Base-by-base conservation (phyloP, 2,888 invertebrate species). In the Apocheima hispidaria region DNA sequence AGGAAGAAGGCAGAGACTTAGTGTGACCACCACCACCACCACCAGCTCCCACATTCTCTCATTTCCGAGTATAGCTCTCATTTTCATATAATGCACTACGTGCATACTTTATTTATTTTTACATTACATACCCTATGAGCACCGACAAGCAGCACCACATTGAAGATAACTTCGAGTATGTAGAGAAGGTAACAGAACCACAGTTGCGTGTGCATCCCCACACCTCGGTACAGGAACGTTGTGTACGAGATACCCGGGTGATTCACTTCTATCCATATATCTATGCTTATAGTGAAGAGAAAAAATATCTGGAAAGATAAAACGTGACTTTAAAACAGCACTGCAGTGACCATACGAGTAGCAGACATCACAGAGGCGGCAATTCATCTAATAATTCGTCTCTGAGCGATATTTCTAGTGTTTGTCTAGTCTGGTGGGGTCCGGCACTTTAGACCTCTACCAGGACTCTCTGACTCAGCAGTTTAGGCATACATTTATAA, bases 121-220 rank as follows among this genome's bases (percentile, higher is more conserved):
- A 1, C n/a, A 51, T 14, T 35, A 65, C 67, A 50, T 57, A 84
- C 85, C 76, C 46, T 73, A 64, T 84, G 83, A 20, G 79, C 83
- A 28, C 83, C 86, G 36, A 81, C 56, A 2, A 86, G 64, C 0
- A 79, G 57, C 0, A 75, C 26, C 0, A 75, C 14, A 30, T 73
- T 71, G 53, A 78, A 77, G 10, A 71, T 40, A 0, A 76, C 41
- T 40, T 79, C 78, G 4, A 74, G 9, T 1, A 38, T 16, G 46
- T 72, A 75, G 0, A 79, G 54, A 0, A 73, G 4, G 4, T 68
- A 57, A 0, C 69, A 53, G 4, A 77, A 20, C 77, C 77, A 77
- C 18, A 66, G 7, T 4, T 74, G 69, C 0, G 71, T 58, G 33
- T 41, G 53, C 30, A 78, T 56, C 0, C 40, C 54, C 0, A 74